Conservation (phyloP, 2,113 vertebrate species). For the Vidua macroura region DNA sequence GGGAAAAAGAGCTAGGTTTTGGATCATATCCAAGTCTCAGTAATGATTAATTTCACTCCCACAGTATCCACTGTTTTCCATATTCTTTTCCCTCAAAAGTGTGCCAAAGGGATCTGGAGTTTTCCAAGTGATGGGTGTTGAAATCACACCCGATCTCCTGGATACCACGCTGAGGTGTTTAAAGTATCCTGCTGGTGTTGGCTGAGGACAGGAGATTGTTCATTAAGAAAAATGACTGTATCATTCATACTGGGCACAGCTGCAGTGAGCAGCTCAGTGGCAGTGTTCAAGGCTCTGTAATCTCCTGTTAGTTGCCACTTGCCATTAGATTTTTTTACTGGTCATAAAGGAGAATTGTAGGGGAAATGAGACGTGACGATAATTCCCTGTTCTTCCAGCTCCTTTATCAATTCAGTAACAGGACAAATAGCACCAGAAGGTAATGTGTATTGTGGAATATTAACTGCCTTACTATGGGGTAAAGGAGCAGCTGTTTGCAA, state of each 20-base stretch:
- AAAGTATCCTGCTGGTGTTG: not conserved
- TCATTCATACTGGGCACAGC: not conserved
- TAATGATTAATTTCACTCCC: not conserved
- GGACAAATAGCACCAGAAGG: not conserved
- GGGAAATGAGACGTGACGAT: not conserved
- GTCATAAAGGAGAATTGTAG: constrained; percentile 17
- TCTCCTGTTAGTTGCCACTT: not conserved
- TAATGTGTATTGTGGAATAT: constrained; percentile 14
- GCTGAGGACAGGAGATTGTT: not conserved
- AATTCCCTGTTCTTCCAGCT: not conserved
- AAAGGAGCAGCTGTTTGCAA: constrained; percentile 16
- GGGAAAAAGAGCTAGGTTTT: not conserved
- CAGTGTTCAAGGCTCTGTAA: constrained; percentile 3
- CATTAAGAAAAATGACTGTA: not conserved
- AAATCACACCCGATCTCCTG: not conserved
- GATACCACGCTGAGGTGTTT: not conserved
- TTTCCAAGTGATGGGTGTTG: not conserved
- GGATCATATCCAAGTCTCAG: not conserved
- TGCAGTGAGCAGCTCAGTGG: not conserved
- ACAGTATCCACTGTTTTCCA: not conserved
- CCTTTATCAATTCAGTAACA: constrained; percentile 32
- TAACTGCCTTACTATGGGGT: not conserved
- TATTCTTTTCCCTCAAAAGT: not conserved
- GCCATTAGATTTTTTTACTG: not conserved
- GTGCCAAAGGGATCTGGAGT: not conserved